phyloP scores from a whole-genome alignment of 2,888 invertebrate species.

The Strigamia maritima region DNA sequence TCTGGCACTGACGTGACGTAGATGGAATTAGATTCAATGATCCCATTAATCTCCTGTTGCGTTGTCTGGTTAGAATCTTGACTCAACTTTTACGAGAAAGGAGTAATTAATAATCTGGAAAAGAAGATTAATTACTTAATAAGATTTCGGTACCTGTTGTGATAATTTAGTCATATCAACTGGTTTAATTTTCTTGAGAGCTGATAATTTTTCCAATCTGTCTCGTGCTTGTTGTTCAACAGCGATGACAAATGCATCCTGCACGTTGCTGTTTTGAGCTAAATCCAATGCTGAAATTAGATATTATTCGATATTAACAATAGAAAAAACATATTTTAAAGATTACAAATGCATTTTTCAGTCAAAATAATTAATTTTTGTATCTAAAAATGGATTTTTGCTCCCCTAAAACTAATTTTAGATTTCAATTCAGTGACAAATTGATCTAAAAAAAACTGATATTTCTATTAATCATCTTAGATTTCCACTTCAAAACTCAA shows the following conservation, averaged over 20 bases:
- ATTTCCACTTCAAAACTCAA: not conserved
- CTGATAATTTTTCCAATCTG: constrained; percentile 85
- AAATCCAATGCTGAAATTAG: constrained; percentile 73
- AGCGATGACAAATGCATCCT: constrained; percentile 97
- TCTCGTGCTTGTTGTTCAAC: constrained; percentile 91
- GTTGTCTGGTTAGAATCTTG: constrained; percentile 55
- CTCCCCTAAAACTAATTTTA: no score
- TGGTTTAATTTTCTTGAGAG: constrained; percentile 87
- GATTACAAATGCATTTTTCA: no score
- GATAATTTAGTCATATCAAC: constrained; percentile 89
- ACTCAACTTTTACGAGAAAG: constrained; percentile 60
- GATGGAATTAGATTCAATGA: constrained; percentile 76
- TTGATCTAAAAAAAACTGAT: no score
- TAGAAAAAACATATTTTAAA: not conserved
- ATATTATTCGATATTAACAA: not conserved
- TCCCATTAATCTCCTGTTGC: constrained; percentile 67
- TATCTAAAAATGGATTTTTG: no score
- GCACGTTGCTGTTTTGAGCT: constrained; percentile 75
- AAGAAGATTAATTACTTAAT: not conserved
- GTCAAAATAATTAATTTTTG: no score
- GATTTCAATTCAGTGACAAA: no score
- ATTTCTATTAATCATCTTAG: not conserved
- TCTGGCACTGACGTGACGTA: constrained; percentile 69
- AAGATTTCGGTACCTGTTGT: constrained; percentile 64
- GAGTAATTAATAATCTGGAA: constrained; percentile 43